phyloP scores from a whole-genome alignment of 2,888 invertebrate genomes.

The Cheilosia grossa region DNA sequence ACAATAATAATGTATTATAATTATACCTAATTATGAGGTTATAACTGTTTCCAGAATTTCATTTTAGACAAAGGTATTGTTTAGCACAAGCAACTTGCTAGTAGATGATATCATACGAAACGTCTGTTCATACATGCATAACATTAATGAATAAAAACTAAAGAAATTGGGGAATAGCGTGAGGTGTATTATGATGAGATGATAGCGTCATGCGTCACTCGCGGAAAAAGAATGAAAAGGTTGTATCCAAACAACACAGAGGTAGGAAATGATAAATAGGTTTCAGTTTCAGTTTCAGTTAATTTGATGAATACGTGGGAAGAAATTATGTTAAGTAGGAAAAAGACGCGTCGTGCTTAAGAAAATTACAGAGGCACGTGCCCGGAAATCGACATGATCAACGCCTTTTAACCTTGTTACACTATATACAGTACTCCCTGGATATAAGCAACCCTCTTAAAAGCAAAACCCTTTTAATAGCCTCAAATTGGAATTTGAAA shows the following conservation, averaged over 20 bases:
- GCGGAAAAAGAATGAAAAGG: constrained; percentile 40
- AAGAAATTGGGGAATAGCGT: constrained; percentile 4
- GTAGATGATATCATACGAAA: constrained; percentile 42
- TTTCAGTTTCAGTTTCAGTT: constrained; percentile 12
- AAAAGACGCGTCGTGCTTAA: too few relatives aligned
- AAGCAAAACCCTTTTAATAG: too few relatives aligned
- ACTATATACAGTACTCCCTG: too few relatives aligned
- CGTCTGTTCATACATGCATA: constrained; percentile 14
- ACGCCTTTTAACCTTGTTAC: too few relatives aligned
- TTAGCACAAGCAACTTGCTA: background rate
- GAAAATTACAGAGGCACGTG: background rate
- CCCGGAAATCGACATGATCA: background rate
- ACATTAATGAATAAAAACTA: background rate
- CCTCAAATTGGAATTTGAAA: too few relatives aligned
- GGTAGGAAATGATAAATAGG: background rate
- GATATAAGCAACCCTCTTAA: too few relatives aligned
- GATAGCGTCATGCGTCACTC: constrained; percentile 22
- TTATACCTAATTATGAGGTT: background rate
- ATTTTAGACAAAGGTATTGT: constrained; percentile 7
- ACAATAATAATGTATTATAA: background rate
- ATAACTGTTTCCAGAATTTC: constrained; percentile 27
- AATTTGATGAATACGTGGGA: constrained; percentile 12
- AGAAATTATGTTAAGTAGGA: background rate
- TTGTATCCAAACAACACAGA: constrained; percentile 1
- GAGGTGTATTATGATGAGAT: constrained; percentile 18